Evolutionary conservation across 2,888 invertebrate species (phyloP).

Genomic region (Arge pagana): DNA sequence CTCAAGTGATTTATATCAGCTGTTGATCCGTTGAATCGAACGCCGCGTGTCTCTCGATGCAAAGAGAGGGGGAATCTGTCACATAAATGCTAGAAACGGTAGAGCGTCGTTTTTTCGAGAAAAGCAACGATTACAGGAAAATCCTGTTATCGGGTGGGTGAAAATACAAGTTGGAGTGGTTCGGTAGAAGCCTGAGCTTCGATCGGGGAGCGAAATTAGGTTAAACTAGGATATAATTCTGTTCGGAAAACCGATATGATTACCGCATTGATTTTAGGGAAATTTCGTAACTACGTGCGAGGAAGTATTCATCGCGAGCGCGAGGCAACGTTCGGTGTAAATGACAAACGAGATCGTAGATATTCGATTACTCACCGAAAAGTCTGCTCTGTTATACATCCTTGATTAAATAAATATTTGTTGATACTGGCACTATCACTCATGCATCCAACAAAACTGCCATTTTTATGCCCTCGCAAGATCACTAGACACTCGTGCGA

Average conservation of each 20-base stretch:
- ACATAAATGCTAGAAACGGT: background rate
- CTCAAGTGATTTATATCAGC: slow-evolving; percentile 14
- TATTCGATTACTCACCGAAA: slow-evolving; percentile 16
- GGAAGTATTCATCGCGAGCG: background rate
- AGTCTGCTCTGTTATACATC: slow-evolving; percentile 13
- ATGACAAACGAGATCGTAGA: background rate
- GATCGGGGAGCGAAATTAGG: slow-evolving; percentile 19
- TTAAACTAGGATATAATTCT: slow-evolving; percentile 11
- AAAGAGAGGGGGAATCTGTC: slow-evolving; percentile 4
- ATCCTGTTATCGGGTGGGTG: too few relatives aligned
- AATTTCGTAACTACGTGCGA: background rate
- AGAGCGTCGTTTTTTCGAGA: background rate
- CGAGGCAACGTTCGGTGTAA: background rate
- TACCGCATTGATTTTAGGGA: slow-evolving; percentile 18
- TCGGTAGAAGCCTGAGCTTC: too few relatives aligned
- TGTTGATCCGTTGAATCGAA: slow-evolving; percentile 18
- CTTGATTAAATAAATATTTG: slow-evolving; percentile 24
- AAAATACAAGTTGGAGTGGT: too few relatives aligned
- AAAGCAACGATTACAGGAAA: background rate
- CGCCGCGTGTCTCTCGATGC: slow-evolving; percentile 6
- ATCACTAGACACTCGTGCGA: background rate
- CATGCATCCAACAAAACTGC: slow-evolving; percentile 36
- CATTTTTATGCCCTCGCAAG: slow-evolving; percentile 16
- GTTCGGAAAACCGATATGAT: background rate
- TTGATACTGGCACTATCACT: slow-evolving; percentile 26